phyloP scores from a whole-genome alignment of 1,140 invertebrate genomes.

The Aculops lycopersici region DNA sequence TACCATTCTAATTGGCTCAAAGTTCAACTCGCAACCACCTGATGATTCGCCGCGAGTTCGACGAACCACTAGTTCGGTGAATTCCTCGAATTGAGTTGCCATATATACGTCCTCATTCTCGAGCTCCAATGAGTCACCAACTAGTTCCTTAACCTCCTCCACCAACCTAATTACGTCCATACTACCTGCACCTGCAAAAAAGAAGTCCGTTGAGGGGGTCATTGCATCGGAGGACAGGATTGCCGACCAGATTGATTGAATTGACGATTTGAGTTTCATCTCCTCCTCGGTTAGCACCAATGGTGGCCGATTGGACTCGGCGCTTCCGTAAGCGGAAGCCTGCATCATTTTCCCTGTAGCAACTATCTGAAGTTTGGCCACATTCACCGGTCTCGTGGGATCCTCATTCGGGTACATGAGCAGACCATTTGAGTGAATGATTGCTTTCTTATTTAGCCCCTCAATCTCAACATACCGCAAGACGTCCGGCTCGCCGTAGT shows the following conservation, averaged over 20 bases:
- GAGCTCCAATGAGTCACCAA: conserved; percentile 26
- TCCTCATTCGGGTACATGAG: conserved; percentile 43
- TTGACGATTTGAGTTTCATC: conserved; percentile 22
- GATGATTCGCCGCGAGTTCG: conserved; percentile 22
- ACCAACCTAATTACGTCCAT: conserved; percentile 82
- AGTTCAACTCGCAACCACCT: conserved; percentile 21
- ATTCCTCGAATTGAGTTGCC: conserved; percentile 54
- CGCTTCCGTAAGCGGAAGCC: not conserved
- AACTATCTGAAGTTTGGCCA: conserved; percentile 4
- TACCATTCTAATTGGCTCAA: conserved; percentile 34
- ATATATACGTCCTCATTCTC: conserved; percentile 73
- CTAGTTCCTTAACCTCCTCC: conserved; percentile 58
- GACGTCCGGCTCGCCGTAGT: conserved; percentile 21
- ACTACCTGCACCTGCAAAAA: conserved; percentile 56
- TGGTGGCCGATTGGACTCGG: not conserved
- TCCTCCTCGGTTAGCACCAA: conserved; percentile 44
- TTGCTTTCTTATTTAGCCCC: conserved; percentile 24
- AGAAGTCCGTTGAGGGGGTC: conserved; percentile 53
- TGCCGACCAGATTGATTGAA: conserved; percentile 36
- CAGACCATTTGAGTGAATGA: conserved; percentile 41
- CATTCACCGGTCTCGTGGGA: conserved; percentile 25
- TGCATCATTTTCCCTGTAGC: not conserved
- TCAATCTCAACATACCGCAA: conserved; percentile 23
- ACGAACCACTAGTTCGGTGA: conserved; percentile 28
- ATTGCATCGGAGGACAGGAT: conserved; percentile 42